Base-by-base conservation (phyloP, 2,888 invertebrate genomes). In the Papilio protenor region DNA sequence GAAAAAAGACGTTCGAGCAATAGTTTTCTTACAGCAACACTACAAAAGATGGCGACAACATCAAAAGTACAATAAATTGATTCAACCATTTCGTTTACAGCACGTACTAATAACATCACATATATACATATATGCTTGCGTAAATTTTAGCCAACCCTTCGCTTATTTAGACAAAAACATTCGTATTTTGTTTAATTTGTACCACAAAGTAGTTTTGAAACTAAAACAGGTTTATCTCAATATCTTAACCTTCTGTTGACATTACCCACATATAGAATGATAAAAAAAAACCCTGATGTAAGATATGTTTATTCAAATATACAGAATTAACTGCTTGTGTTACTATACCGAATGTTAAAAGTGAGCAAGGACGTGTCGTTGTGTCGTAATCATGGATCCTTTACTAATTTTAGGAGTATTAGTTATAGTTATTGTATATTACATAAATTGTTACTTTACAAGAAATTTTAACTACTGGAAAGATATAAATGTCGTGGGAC, bases 401-500 rank as follows among this genome's bases (percentile, higher is more conserved):
- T 11, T 49, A 12, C 70, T 47, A 70, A 47, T 70, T 70, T 70
- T 70, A 23, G 70, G 21, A 23, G 21, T 49, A 49, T 18, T 45
- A 23, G 27, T 70, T 2, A 16, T 73, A n/a, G 14, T 73, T 71
- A n/a, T 78, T 12, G 8, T 75, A 2, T 70, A 75, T 55, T 69
- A 52, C 12, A 12, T 86, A 0, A 86, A 87, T 73, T 84, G 82
- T 81, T 90, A 88, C 74, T 84, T 87, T 49, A 89, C 88, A 45
- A 84, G 85, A 75, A 86, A 84, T 3, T 89, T 88, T 64, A 86
- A 87, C 73, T 90, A 88, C 78, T 91, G 90, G 92, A 87, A 85
- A 64, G 81, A 81, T 6, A 82, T 81, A 82, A 87, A 87, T 78
- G 86, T 91, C 2, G 66, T 72, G 0, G 85, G 85, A 5, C 89